Base-by-base conservation (phyloP, 2,797 vertebrate species). In the Chelmon rostratus region DNA sequence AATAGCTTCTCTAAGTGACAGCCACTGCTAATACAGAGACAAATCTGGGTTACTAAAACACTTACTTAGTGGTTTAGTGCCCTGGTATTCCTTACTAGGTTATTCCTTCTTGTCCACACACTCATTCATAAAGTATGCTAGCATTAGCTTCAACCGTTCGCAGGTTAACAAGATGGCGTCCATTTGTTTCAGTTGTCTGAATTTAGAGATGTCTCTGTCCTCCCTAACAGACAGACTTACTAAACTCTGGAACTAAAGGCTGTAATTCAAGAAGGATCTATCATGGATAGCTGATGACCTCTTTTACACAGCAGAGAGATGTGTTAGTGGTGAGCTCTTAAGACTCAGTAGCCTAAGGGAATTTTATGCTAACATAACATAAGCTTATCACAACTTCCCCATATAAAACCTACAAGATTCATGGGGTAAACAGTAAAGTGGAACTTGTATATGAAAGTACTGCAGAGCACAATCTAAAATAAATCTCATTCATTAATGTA, bases 181-280 rank as follows among this genome's bases (percentile, higher is more conserved):
- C 21, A 6, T 46, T 64, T 47, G 21, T 42, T 5, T 44, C 3
- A 15, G 1, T 38, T 28, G 28, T 12, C 8, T 54, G 28, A 25
- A n/a, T 21, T 1, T 15, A 1, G 0, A 28, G 1, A 47, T 13
- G 1, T 69, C 4, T 15, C 2, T 21, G 1, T 16, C 49, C 12
- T 73, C 21, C 33, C 12, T 38, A 33, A 16, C 16, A 35, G 12
- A 31, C 0, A 16, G 10, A 49, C n/a, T 56, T 12, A 31, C 19
- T 35, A n/a, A 56, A 65, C 6, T 18, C 1, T 1, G 35, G 5
- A 12, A 64, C 4, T 10, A 31, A 57, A 57, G 7, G 6, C 52
- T 37, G 1, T 12, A 18, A 19, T 9, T 64, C 16, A 10, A 44
- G 25, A 5, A 52, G 18, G 23, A 61, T 40, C 46, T 11, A 31